Evolutionary conservation across 2,888 invertebrate genomes (phyloP).

Genomic region (Eupithecia centaureata): DNA sequence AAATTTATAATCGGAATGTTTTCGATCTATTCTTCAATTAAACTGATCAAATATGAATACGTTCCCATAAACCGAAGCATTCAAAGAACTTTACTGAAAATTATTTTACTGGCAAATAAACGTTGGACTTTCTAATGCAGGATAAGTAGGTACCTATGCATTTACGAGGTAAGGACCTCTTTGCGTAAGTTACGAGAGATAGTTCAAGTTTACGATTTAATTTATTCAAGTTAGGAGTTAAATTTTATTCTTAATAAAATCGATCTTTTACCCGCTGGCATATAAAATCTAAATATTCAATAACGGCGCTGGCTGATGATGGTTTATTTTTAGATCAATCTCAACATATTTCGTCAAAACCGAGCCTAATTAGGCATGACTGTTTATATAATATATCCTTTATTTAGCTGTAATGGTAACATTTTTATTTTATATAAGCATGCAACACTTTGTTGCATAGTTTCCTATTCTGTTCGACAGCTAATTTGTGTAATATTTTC

Average conservation of each 20-base stretch:
- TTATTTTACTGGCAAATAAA: conserved; percentile 62
- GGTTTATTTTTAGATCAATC: too few species aligned
- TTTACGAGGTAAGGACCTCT: conserved; percentile 49
- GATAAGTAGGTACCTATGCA: conserved; percentile 42
- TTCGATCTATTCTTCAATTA: background rate
- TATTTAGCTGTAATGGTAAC: too few species aligned
- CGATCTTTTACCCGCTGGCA: background rate
- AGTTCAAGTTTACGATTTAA: conserved; percentile 27
- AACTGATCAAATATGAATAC: background rate
- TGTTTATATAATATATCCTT: too few species aligned
- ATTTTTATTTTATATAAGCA: too few species aligned
- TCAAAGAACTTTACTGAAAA: conserved; percentile 48
- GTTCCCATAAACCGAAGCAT: conserved; percentile 10
- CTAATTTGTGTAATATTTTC: too few species aligned
- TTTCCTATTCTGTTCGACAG: too few species aligned
- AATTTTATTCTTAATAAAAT: conserved; percentile 10
- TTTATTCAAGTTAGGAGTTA: background rate
- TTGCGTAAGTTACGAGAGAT: conserved; percentile 50
- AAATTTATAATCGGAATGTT: background rate
- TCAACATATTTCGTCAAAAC: too few species aligned
- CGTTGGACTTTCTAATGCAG: conserved; percentile 57
- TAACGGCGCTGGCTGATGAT: too few species aligned
- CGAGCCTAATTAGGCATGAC: too few species aligned
- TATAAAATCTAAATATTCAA: background rate
- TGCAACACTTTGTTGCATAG: too few species aligned